These are phyloP conservation scores for Lysandra bellargus DNA, from an alignment of 2,888 invertebrate genomes.

Conservation along the genomic window DNA sequence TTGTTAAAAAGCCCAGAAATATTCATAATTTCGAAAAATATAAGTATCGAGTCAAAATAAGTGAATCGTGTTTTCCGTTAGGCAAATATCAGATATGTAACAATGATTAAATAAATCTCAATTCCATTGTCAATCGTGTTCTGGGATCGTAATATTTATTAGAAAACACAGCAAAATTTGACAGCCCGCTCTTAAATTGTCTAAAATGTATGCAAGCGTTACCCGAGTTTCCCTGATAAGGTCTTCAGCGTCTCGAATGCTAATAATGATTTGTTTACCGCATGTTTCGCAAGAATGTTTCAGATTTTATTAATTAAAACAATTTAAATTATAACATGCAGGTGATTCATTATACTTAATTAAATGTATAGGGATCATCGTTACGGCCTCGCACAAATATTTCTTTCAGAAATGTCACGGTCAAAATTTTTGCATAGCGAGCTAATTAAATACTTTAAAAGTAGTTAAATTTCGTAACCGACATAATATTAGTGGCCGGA, in stretches of 20 bases:
- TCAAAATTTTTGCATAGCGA: slow-evolving; percentile 20
- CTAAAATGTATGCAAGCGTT: neutral
- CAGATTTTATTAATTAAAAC: neutral
- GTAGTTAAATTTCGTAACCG: slow-evolving; percentile 26
- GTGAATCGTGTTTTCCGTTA: too few species aligned
- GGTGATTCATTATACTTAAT: slow-evolving; percentile 9
- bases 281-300: neutral
- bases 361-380: slow-evolving; percentile 13
- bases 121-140: too few species aligned
- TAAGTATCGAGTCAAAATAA: too few species aligned
- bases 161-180: too few species aligned
- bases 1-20: too few species aligned
- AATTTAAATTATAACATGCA: neutral
- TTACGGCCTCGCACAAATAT: slow-evolving; percentile 17
- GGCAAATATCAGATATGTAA: too few species aligned
- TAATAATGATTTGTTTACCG: neutral
- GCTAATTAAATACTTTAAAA: slow-evolving; percentile 21
- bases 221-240: neutral
- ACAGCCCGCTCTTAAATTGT: neutral
- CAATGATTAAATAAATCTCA: too few species aligned
- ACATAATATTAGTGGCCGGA: slow-evolving; percentile 12
- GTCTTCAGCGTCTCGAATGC: neutral
- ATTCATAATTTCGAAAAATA: too few species aligned
- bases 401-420: slow-evolving; percentile 24
- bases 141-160: too few species aligned